A percentile compares a stretch with the other conserved stretches of the same genome.
Evolutionary conservation across 1,140 invertebrate species (phyloP).

Genomic region (Temnothorax longispinosus): DNA sequence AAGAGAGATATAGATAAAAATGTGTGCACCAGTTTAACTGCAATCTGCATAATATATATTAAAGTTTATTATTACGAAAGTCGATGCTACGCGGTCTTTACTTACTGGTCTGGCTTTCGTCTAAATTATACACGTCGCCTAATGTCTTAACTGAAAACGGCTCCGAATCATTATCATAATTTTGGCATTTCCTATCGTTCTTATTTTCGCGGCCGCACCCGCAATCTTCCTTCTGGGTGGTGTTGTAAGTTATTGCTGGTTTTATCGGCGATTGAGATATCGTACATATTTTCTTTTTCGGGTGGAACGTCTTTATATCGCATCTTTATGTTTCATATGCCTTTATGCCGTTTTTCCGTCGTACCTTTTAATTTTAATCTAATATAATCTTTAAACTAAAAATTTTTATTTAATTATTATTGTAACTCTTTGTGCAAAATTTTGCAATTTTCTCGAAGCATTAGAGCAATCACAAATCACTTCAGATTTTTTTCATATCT

Average conservation of each 20-base stretch:
- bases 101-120: slow-evolving; percentile 80
- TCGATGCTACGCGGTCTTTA: slow-evolving; percentile 78
- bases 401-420: neutral
- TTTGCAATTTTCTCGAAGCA: neutral
- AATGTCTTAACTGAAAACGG: slow-evolving; percentile 86
- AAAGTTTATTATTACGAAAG: slow-evolving; percentile 82
- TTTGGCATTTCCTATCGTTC: slow-evolving; percentile 82
- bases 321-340: neutral
- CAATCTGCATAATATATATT: slow-evolving; percentile 83
- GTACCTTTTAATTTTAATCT: slow-evolving; percentile 18
- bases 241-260: slow-evolving; percentile 82
- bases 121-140: slow-evolving; percentile 84
- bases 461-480: neutral
- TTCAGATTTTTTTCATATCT: neutral
- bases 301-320: neutral
- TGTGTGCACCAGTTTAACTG: slow-evolving; percentile 55
- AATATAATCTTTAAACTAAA: neutral
- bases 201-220: slow-evolving; percentile 77
- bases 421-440: neutral
- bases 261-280: slow-evolving; percentile 84
- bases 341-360: neutral
- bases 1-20: slow-evolving; percentile 66
- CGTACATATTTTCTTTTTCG: slow-evolving; percentile 47
- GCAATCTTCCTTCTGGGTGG: slow-evolving; percentile 84
- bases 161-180: slow-evolving; percentile 85